phyloP scores from a whole-genome alignment of 1,140 invertebrate genomes.

The Trialeurodes vaporariorum region DNA sequence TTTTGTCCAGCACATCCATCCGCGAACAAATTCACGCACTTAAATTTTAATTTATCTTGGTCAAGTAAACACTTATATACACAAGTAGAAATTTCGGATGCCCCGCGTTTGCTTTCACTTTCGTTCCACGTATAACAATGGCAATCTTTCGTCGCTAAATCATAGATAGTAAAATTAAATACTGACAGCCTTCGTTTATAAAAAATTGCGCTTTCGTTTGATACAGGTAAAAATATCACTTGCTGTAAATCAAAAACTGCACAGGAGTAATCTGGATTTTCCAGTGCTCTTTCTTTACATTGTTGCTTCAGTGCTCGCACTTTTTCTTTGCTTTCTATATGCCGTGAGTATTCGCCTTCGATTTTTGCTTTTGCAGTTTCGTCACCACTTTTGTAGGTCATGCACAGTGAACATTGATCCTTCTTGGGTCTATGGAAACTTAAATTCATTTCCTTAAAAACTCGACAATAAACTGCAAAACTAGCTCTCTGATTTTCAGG shows the following conservation, averaged over 20 bases:
- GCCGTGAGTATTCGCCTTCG: constrained; percentile 18
- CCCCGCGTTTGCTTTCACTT: constrained; percentile 3
- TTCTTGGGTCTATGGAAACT: constrained; percentile 23
- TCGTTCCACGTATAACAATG: constrained; percentile 12
- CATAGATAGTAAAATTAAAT: constrained; percentile 25
- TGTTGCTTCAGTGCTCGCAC: constrained; percentile 19
- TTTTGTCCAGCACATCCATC: constrained; percentile 10
- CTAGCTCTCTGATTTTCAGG: constrained; percentile 8
- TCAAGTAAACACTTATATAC: neutral
- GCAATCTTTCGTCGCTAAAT: constrained; percentile 6
- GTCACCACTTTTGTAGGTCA: constrained; percentile 17
- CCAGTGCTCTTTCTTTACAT: constrained; percentile 20
- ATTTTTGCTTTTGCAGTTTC: constrained; percentile 16
- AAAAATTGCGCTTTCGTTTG: constrained; percentile 20
- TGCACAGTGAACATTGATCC: constrained; percentile 25
- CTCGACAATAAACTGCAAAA: constrained; percentile 9
- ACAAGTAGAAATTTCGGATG: constrained; percentile 9
- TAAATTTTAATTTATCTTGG: neutral
- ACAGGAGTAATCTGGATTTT: constrained; percentile 18
- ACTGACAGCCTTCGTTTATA: constrained; percentile 27
- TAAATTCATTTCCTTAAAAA: constrained; percentile 18
- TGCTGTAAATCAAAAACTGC: constrained; percentile 27
- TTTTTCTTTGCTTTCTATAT: constrained; percentile 22
- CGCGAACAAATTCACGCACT: neutral
- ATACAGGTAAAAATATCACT: constrained; percentile 23